Conservation (phyloP, 2,888 invertebrate genomes). For the Erynnis tages region DNA sequence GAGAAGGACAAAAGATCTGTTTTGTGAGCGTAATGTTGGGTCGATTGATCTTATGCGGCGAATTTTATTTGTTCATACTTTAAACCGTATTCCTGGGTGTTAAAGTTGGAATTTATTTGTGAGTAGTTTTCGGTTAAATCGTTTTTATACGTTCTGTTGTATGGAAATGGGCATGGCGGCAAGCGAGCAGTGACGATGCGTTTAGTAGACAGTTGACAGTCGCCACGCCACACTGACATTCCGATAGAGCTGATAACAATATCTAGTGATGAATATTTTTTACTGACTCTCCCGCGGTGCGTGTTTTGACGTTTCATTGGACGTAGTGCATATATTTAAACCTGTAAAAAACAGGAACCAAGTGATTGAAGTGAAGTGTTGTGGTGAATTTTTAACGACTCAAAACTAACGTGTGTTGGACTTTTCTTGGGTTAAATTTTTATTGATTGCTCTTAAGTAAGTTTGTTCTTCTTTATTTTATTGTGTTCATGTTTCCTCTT, state of each 20-base stretch:
- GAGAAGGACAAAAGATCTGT: constrained; percentile 54
- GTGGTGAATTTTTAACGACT: constrained; percentile 56
- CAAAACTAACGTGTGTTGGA: constrained; percentile 28
- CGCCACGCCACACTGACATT: constrained; percentile 81
- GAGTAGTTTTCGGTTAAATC: constrained; percentile 35
- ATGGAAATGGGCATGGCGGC: constrained; percentile 78
- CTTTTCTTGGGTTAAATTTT: constrained; percentile 6
- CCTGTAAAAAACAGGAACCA: constrained; percentile 6
- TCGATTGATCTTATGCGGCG: constrained; percentile 39
- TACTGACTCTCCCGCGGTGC: constrained; percentile 60
- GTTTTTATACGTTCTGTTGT: constrained; percentile 37
- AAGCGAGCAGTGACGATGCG: constrained; percentile 76
- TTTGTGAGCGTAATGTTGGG: constrained; percentile 42
- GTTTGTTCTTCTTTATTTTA: neutral
- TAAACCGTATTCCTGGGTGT: constrained; percentile 28
- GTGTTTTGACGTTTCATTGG: constrained; percentile 37
- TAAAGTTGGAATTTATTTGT: constrained; percentile 37
- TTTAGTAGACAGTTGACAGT: constrained; percentile 82
- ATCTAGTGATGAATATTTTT: constrained; percentile 68
- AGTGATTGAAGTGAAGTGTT: constrained; percentile 53
- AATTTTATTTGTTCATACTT: constrained; percentile 24
- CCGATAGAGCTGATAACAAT: constrained; percentile 78
- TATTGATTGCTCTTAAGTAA: constrained; percentile 11
- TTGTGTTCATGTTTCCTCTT: too few relatives aligned
- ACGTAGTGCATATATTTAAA: constrained; percentile 19